These are phyloP conservation scores for Mugil cephalus DNA, from an alignment of 2,113 vertebrate genomes.

Conservation along the genomic window DNA sequence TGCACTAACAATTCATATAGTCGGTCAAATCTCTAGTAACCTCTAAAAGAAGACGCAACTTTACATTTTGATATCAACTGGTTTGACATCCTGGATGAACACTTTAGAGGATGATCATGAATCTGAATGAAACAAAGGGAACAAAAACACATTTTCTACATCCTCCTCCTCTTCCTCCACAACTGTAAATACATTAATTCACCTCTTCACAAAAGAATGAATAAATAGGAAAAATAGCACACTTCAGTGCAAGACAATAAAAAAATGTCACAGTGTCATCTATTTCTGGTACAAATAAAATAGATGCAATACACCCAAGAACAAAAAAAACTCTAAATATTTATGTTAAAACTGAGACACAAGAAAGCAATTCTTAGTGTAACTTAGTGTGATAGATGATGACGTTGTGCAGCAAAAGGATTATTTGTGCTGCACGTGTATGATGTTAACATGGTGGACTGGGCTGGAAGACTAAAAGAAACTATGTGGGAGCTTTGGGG, in stretches of 20 bases:
- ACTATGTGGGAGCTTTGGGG: neutral
- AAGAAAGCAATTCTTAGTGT: conserved; percentile 19
- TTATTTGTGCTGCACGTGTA: too few species aligned
- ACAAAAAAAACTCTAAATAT: conserved; percentile 36
- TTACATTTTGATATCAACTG: conserved; percentile 25
- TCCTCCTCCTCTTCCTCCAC: conserved; percentile 1
- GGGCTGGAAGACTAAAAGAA: neutral
- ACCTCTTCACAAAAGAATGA: conserved; percentile 48
- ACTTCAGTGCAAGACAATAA: conserved; percentile 74
- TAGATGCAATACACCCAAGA: conserved; percentile 64
- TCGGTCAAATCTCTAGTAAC: conserved; percentile 29
- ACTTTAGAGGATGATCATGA: conserved; percentile 22
- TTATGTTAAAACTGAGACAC: conserved; percentile 32
- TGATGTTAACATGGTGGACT: conserved; percentile 21
- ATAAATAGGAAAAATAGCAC: conserved; percentile 50
- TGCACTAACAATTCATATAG: conserved; percentile 37
- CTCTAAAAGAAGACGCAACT: neutral
- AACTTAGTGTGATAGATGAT: neutral
- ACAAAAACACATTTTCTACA: conserved; percentile 35
- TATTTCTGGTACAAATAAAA: conserved; percentile 64
- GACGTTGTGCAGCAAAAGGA: neutral
- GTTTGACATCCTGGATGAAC: conserved; percentile 21
- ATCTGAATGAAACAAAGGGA: conserved; percentile 25
- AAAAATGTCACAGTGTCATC: conserved; percentile 70
- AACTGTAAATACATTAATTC: conserved; percentile 37